A percentile compares a stretch with the other conserved stretches of the same genome.
Conservation (phyloP, 2,888 invertebrate species). For the Entomobrya proxima region DNA sequence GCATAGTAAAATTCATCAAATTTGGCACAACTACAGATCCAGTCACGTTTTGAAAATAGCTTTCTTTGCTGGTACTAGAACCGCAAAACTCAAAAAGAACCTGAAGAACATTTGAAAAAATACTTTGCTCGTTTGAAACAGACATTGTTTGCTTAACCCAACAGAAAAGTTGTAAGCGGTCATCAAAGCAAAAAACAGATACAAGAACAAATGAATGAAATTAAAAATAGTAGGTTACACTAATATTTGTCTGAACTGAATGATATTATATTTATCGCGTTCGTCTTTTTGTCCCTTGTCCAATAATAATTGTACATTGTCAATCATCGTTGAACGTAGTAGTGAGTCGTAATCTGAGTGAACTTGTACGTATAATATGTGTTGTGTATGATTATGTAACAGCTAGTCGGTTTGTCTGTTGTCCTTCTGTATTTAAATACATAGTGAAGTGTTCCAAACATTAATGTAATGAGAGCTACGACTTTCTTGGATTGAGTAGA, state of each 20-base stretch:
- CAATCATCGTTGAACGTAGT: neutral
- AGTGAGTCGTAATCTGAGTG: constrained; percentile 4
- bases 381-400: neutral
- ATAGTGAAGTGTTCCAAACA: neutral
- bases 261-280: neutral
- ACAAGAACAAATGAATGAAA: constrained; percentile 10
- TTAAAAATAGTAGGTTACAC: constrained; percentile 41
- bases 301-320: constrained; percentile 34
- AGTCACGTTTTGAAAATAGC: neutral
- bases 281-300: constrained; percentile 47
- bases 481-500: no score
- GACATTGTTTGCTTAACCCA: constrained; percentile 13
- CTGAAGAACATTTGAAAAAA: neutral
- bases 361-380: neutral
- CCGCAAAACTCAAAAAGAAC: neutral
- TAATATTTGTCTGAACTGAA: constrained; percentile 58
- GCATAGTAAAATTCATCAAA: constrained; percentile 19
- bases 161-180: constrained; percentile 5
- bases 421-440: neutral
- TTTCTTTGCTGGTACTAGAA: neutral
- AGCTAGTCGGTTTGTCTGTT: neutral
- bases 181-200: constrained; percentile 27
- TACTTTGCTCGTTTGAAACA: neutral
- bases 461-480: no score
- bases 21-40: constrained; percentile 31